Evolutionary conservation across 2,888 invertebrate species (phyloP).

Genomic region (Coleophora flavipennella): DNA sequence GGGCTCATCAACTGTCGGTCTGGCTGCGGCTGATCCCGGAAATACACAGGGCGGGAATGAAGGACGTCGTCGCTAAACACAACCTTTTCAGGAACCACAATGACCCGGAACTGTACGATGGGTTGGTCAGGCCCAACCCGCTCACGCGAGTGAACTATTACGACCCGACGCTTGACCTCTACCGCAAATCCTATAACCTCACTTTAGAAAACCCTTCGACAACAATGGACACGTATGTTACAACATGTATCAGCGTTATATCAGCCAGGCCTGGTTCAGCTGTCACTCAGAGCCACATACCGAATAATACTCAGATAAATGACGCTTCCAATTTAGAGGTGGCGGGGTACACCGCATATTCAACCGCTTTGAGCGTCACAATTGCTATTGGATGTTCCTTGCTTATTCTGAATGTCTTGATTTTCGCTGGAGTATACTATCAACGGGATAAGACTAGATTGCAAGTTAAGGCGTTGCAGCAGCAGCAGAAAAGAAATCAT

Average conservation of each 20-base stretch:
- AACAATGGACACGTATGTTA: conserved; percentile 76
- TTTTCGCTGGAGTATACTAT: conserved; percentile 89
- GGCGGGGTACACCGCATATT: conserved; percentile 82
- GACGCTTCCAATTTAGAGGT: conserved; percentile 86
- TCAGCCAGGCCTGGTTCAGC: conserved; percentile 75
- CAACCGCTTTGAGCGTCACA: conserved; percentile 82
- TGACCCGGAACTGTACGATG: conserved; percentile 91
- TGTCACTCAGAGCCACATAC: conserved; percentile 52
- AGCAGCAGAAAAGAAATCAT: conserved; percentile 78
- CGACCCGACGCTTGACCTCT: conserved; percentile 75
- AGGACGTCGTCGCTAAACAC: conserved; percentile 89
- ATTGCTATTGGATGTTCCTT: conserved; percentile 87
- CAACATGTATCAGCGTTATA: conserved; percentile 80
- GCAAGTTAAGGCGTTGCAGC: conserved; percentile 83
- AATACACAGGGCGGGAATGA: conserved; percentile 90
- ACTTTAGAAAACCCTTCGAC: conserved; percentile 66
- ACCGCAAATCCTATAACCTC: conserved; percentile 74
- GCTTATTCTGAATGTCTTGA: conserved; percentile 84
- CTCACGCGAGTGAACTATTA: conserved; percentile 77
- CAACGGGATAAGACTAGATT: conserved; percentile 83
- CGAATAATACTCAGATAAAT: conserved; percentile 79
- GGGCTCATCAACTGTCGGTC: conserved; percentile 96
- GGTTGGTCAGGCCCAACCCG: conserved; percentile 88
- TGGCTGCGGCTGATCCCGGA: conserved; percentile 96
- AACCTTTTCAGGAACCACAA: conserved; percentile 93